phyloP scores from a whole-genome alignment of 2,113 vertebrate species.

The Tetraodon nigroviridis region DNA sequence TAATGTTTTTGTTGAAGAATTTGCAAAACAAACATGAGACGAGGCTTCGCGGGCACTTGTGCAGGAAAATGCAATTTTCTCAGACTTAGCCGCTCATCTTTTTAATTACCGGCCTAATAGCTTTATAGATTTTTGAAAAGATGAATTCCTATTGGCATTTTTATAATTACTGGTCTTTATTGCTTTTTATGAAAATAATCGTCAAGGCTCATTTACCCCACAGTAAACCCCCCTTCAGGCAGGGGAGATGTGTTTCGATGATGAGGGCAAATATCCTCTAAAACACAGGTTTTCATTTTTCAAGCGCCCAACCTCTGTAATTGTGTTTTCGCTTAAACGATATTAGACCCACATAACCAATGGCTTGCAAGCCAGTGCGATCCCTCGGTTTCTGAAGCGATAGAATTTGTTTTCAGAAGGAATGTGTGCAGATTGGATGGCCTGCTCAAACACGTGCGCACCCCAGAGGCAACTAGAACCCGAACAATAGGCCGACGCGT shows the following conservation, averaged over 20 bases:
- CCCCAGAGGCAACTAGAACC: conserved; percentile 38
- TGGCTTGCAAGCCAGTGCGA: conserved; percentile 5
- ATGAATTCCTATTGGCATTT: conserved; percentile 82
- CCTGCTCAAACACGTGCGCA: conserved; percentile 36
- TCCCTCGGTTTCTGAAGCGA: not conserved
- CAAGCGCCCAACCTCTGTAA: conserved; percentile 34
- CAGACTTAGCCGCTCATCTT: conserved; percentile 75
- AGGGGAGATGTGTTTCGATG: conserved; percentile 60
- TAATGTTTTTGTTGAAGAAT: conserved; percentile 80
- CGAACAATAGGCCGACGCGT: conserved; percentile 41
- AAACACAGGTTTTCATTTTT: conserved; percentile 51
- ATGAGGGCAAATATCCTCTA: conserved; percentile 60
- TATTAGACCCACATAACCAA: conserved; percentile 17
- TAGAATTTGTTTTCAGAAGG: conserved; percentile 4
- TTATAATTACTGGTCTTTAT: conserved; percentile 82
- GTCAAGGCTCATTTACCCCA: conserved; percentile 77
- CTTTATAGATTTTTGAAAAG: conserved; percentile 81
- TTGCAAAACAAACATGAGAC: conserved; percentile 78
- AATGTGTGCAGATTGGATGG: conserved; percentile 29
- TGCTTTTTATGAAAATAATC: conserved; percentile 82
- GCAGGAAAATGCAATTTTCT: conserved; percentile 79
- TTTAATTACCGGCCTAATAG: conserved; percentile 82
- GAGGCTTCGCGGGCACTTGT: conserved; percentile 76
- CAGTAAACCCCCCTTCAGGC: conserved; percentile 63
- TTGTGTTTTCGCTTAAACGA: conserved; percentile 25